A percentile compares a stretch with the other conserved stretches of the same genome.
phyloP scores from a whole-genome alignment of 2,888 invertebrate genomes.

The Lymantria dispar region DNA sequence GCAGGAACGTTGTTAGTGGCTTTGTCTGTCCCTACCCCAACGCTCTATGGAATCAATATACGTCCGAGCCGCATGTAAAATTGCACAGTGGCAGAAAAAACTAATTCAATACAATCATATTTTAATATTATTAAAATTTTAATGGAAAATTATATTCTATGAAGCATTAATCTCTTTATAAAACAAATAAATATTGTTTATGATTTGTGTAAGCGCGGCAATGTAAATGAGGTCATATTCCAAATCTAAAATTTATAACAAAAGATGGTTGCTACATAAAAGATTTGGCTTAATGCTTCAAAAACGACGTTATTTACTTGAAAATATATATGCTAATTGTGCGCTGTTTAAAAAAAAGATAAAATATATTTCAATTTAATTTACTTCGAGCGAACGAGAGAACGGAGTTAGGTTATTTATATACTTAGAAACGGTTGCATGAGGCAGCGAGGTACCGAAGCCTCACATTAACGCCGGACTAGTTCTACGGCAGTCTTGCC shows the following conservation, averaged over 20 bases:
- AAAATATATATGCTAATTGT: slow-evolving; percentile 1
- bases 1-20: slow-evolving; percentile 11
- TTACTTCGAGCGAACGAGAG: slow-evolving; percentile 30
- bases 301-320: neutral
- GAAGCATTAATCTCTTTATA: neutral
- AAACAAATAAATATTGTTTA: neutral
- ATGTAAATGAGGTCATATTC: neutral
- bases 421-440: slow-evolving; percentile 32
- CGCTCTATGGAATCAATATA: slow-evolving; percentile 23
- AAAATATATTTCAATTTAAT: slow-evolving; percentile 28
- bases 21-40: slow-evolving; percentile 14
- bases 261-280: neutral
- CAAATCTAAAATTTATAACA: neutral
- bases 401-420: slow-evolving; percentile 33
- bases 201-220: too few species aligned
- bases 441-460: slow-evolving; percentile 28
- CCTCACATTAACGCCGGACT: slow-evolving; percentile 31
- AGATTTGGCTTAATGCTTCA: neutral
- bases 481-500: slow-evolving; percentile 21
- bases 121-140: neutral
- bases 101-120: neutral
- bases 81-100: slow-evolving; percentile 4
- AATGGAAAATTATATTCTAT: neutral
- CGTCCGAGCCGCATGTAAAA: slow-evolving; percentile 6
- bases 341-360: slow-evolving; percentile 5